Evolutionary conservation across 2,113 vertebrate species (phyloP), one percentile per base, ranked within the genome.

Genomic region (Suricata suricatta): DNA sequence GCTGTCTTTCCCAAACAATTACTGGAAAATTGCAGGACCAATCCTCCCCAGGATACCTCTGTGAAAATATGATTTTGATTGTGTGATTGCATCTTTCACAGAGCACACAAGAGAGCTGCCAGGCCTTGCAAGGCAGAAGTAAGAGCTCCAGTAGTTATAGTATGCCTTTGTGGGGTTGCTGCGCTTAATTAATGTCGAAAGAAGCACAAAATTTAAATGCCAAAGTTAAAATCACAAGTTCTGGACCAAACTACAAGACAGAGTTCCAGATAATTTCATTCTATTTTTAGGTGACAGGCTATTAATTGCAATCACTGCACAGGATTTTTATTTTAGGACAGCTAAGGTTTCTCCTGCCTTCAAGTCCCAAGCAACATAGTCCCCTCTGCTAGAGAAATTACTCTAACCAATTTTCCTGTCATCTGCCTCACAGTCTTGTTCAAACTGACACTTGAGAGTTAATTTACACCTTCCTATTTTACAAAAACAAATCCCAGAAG

Each of bases 251-350:
- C 85, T 90, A n/a, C 35, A 83, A 90, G 69, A 84, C 29, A 69
- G 88, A 81, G 92, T 95, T 92, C 92, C 97, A 92, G 80, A 85
- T 94, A 92, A 93, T 90, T 97, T 93, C 87, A 76, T 90, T 95
- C 92, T 92, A 77, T 94, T 97, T 96, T 96, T 76, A 95, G 84
- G 33, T 96, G 94, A 89, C 63, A 82, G 76, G 41, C 79, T 94
- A 97, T 96, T 98, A 96, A 95, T 93, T 97, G 96, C 64, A 92
- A 96, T 95, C 95, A 81, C 74, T 63, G 72, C 88, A 95, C 33
- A 92, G 72, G 87, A 92, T 92, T 93, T 97, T 95, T 79, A 93
- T 83, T 95, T 97, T 80, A 89, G 77, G 54, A 84, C 69, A 97
- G 86, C 52, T 60, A 81, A 81, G 63, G 2, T 90, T 96, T 90